Evolutionary conservation across 92 coral and sea anemone genomes (phyloP).

Genomic region (Porites cylindrica): DNA sequence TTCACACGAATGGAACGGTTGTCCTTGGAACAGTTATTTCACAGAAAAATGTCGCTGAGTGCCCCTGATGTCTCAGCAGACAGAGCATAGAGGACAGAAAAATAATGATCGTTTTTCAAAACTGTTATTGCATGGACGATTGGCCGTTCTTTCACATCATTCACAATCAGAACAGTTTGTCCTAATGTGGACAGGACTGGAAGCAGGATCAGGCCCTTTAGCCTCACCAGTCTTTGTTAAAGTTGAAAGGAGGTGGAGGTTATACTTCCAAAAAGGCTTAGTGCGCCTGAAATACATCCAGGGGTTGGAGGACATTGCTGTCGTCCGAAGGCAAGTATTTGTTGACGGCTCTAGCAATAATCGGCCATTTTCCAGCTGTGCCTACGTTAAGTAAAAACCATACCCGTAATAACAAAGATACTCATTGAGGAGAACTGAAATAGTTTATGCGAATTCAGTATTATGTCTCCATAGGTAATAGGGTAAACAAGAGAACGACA

Average conservation of each 20-base stretch:
- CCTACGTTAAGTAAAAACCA: conserved; percentile 18
- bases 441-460: conserved; percentile 18
- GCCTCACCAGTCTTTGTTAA: conserved; percentile 22
- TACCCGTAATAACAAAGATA: conserved; percentile 22
- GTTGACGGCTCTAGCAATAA: conserved; percentile 23
- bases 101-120: conserved; percentile 24
- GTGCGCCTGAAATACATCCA: conserved; percentile 32
- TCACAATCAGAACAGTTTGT: conserved; percentile 18
- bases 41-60: conserved; percentile 23
- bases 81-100: conserved; percentile 9
- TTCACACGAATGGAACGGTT: conserved; percentile 2
- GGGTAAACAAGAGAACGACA: neutral
- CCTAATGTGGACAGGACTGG: conserved; percentile 23
- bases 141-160: conserved; percentile 22
- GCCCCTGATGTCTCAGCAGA: conserved; percentile 21
- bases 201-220: conserved; percentile 34
- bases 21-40: conserved; percentile 7
- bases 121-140: conserved; percentile 34
- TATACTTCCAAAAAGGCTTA: conserved; percentile 30
- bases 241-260: conserved; percentile 30
- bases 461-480: conserved; percentile 22
- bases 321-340: conserved; percentile 33
- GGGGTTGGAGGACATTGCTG: conserved; percentile 36
- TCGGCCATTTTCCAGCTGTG: conserved; percentile 18
- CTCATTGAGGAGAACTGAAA: conserved; percentile 12